Conservation (phyloP, 2,113 vertebrate genomes). For the Ailuropoda melanoleuca region DNA sequence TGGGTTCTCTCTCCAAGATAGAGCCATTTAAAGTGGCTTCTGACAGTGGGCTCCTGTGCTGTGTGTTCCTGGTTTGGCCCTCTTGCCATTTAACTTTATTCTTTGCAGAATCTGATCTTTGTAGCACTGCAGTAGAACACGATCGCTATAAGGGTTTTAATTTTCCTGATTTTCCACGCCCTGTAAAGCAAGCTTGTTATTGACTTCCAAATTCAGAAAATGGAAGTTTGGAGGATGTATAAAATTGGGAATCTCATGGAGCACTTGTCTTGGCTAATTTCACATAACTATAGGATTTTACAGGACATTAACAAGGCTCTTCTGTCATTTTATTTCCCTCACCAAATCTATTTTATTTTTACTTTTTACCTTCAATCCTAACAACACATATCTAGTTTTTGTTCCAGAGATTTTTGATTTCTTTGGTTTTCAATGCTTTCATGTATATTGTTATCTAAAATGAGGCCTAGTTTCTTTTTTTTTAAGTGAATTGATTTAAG, state of each 20-base stretch:
- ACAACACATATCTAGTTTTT: neutral
- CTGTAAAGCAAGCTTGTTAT: neutral
- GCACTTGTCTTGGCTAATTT: neutral
- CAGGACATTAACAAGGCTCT: neutral
- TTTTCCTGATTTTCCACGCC: neutral
- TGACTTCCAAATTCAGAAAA: neutral
- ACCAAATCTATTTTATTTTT: neutral
- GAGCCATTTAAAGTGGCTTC: neutral
- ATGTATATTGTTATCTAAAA: neutral
- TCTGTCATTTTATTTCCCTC: neutral
- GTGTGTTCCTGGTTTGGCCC: fast-evolving
- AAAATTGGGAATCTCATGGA: neutral
- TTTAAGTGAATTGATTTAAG: neutral
- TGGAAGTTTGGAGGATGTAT: neutral
- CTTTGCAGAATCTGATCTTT: neutral
- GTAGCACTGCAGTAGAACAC: neutral
- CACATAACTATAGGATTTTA: neutral
- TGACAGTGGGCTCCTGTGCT: too few relatives aligned
- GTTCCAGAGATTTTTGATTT: neutral
- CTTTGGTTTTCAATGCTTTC: neutral
- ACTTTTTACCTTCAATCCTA: neutral
- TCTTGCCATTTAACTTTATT: neutral
- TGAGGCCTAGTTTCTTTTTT: neutral
- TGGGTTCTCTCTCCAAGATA: too few relatives aligned
- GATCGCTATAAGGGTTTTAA: neutral